Evolutionary conservation across 2,113 vertebrate species (phyloP), one percentile per base, ranked within the genome.

Genomic region (Gadus chalcogrammus): DNA sequence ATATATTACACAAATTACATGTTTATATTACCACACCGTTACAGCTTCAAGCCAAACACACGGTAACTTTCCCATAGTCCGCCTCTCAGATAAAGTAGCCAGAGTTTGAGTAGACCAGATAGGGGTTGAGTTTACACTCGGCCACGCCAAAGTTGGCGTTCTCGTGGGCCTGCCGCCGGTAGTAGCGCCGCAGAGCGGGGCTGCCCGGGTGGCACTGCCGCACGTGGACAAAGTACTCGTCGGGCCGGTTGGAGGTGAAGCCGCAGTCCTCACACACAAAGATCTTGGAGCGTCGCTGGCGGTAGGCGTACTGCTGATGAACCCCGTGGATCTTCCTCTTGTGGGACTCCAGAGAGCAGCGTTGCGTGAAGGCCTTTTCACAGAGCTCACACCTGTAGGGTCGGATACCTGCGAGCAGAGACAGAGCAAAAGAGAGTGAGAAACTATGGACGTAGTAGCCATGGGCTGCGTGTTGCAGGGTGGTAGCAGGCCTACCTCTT

Each of bases 231-330:
- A 91, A 91, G 24, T 94, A 95, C 15, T 93, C 86, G 0, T 95
- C 93, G 0, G 93, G 92, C 0, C 88, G 84, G 0, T 83, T 84
- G 15, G 94, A 94, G 12, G 95, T 96, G 83, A 88, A 97, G 65
- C 95, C 94, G 0, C 94, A 97, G 35, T 94, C 94, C 75, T 96
- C 94, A 5, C 95, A 96, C 24, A 96, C 95, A 3, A 95, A 95
- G 79, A 97, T 93, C 84, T 96, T 97, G 79, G 94, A 94, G 15
- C 94, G 92, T 18, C 94, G 93, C 80, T 97, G 91, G 0, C 94
- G 93, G 69, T 95, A 96, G 15, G 93, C 93, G 0, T 95, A 96
- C 82, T 93, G 90, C 73, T 95, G 94, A 0, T 88, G 84, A 53
- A 95, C 83, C 0, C 93, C 85, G 0, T 96, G 95, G 71, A 96